Evolutionary conservation across 2,113 vertebrate genomes (phyloP).

Genomic region (Sinosuthora webbiana): DNA sequence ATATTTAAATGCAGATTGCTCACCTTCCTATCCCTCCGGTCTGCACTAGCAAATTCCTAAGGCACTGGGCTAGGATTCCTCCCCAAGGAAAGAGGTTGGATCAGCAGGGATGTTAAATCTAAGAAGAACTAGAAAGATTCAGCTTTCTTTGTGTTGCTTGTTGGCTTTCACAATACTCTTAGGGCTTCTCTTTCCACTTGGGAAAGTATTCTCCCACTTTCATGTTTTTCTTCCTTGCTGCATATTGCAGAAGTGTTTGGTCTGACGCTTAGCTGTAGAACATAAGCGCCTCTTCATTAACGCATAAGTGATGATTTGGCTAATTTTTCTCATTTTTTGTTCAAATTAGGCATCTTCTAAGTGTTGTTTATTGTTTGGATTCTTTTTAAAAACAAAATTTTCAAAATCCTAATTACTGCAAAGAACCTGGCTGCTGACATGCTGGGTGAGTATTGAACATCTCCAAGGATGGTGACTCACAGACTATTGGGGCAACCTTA

Average conservation of each 20-base stretch:
- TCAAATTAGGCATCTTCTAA: background rate
- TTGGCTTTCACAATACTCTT: background rate
- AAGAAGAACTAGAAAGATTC: background rate
- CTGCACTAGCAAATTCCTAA: background rate
- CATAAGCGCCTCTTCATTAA: background rate
- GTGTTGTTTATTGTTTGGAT: background rate
- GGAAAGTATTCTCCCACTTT: background rate
- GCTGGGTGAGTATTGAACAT: background rate
- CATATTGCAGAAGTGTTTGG: background rate
- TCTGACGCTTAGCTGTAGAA: background rate
- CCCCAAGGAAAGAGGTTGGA: background rate
- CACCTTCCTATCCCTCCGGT: background rate
- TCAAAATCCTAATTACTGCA: background rate
- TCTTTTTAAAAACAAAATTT: background rate
- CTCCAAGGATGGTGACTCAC: background rate
- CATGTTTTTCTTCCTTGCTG: background rate
- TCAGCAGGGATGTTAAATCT: background rate
- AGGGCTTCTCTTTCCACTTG: background rate
- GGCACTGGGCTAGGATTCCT: background rate
- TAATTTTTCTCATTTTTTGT: conserved; percentile 25
- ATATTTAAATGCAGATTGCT: background rate
- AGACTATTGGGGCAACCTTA: background rate
- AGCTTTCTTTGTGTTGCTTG: background rate
- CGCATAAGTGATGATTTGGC: background rate
- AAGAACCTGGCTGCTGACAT: background rate